A percentile compares a stretch with the other conserved stretches of the same genome.
Evolutionary conservation across 2,113 vertebrate species (phyloP).

Genomic region (Gnathonemus echidnorhynchus): DNA sequence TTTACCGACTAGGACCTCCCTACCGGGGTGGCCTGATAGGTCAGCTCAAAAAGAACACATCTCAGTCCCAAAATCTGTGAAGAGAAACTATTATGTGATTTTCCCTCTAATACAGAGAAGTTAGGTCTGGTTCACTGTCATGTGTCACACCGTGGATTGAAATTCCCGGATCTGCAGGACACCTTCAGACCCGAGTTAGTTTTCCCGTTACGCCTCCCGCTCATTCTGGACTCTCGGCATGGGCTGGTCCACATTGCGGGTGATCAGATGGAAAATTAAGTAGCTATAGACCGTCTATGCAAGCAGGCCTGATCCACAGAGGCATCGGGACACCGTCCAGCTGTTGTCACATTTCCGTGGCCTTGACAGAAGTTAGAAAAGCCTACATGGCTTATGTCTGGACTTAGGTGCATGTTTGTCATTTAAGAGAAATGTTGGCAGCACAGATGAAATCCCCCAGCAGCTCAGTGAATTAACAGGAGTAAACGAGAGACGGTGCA

Average conservation of each 20-base stretch:
- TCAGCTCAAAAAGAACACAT: no score
- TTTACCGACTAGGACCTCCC: constrained; percentile 57
- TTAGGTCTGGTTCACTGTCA: background rate
- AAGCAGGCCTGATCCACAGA: background rate
- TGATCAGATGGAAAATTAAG: background rate
- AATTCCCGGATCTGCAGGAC: background rate
- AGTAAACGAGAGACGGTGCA: no score
- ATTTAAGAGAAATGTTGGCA: background rate
- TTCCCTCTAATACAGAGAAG: background rate
- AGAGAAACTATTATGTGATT: background rate
- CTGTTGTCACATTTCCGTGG: background rate
- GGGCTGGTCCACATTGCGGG: background rate
- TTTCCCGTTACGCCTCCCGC: background rate
- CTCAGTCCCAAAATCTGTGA: background rate
- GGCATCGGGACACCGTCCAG: background rate
- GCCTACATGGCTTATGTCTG: background rate
- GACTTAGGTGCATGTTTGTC: background rate
- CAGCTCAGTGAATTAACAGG: background rate
- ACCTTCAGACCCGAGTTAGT: background rate
- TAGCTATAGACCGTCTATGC: background rate
- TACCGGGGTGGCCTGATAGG: no score
- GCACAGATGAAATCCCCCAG: background rate
- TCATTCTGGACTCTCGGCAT: background rate
- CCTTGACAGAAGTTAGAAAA: no score
- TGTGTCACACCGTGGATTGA: background rate